These are phyloP conservation scores for Lutraria rhynchaena DNA, from an alignment of 1,140 invertebrate genomes.

Conservation along the genomic window DNA sequence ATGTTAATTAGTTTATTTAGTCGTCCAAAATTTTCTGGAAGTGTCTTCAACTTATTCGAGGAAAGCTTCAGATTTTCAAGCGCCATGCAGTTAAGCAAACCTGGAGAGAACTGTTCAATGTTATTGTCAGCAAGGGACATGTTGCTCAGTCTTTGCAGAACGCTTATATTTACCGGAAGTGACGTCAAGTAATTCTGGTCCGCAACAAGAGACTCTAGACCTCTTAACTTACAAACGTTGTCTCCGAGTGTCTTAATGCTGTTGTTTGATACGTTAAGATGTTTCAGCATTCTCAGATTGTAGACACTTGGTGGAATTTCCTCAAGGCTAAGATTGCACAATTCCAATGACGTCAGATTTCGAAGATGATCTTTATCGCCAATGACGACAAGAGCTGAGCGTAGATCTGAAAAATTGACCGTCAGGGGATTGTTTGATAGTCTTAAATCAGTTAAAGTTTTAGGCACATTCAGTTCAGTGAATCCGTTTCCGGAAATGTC, in stretches of 20 bases:
- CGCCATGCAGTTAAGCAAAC: constrained; percentile 68
- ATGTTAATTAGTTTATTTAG: constrained; percentile 73
- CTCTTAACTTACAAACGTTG: constrained; percentile 72
- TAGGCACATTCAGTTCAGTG: constrained; percentile 76
- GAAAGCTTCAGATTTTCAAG: constrained; percentile 75
- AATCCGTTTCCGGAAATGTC: constrained; percentile 75
- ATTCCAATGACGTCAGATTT: constrained; percentile 72
- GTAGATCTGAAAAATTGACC: constrained; percentile 71
- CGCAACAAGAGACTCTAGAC: constrained; percentile 69
- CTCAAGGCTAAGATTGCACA: constrained; percentile 74
- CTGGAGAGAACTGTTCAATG: constrained; percentile 66
- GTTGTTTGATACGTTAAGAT: constrained; percentile 77
- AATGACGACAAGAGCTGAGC: constrained; percentile 74
- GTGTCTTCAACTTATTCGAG: constrained; percentile 72
- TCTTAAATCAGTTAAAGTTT: constrained; percentile 72
- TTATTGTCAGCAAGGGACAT: constrained; percentile 71
- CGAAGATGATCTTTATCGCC: constrained; percentile 77
- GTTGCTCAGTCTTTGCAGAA: constrained; percentile 67
- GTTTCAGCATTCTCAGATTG: constrained; percentile 73
- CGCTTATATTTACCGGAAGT: constrained; percentile 70
- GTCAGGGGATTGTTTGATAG: constrained; percentile 77
- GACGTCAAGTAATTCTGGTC: constrained; percentile 71
- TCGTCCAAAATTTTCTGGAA: constrained; percentile 77
- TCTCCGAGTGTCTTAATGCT: constrained; percentile 70
- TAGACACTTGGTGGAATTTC: constrained; percentile 77